Base-by-base conservation (phyloP, 35 echinoderm and acorn worm species). In the Heliocidaris erythrogramma region DNA sequence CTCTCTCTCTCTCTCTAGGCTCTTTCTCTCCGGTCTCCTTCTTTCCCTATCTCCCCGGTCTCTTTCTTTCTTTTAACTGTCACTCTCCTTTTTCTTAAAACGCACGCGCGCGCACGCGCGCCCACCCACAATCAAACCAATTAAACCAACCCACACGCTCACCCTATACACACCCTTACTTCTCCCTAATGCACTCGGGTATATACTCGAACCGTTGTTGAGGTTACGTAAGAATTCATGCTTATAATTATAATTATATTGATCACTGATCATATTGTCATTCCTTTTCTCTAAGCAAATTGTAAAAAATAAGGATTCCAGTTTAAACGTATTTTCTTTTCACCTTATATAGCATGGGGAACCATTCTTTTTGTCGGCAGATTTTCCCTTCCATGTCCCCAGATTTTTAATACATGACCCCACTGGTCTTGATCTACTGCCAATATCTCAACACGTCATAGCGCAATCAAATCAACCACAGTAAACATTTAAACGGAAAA, bases 101-200 rank as follows among this genome's bases (percentile, higher is more conserved):
- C 29, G 52, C 47, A 30, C 48, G 21, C 31, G n/a, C 91, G 7
- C 91, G 9, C 91, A 56, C 13, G 50, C 91, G 59, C 91, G 48
- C 48, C 31, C 49, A 92, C 91, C 31, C 91, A 17, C 91, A 92
- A 27, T 5, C 4, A 92, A 13, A 92, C n/a, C n/a, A n/a, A n/a
- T n/a, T n/a, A n/a, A n/a, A n/a, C n/a, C n/a, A n/a, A n/a, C 91
- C 50, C 48, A 56, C 49, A 92, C 91, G 4, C 91, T 17, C 91
- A 35, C 91, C 91, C 18, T 49, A 92, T 48, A 92, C 91, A 50
- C 91, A 92, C 91, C 30, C 47, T 52, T 59, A 42, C 13, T 42
- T 3, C 35, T 13, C 21, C 24, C 31, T 24, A 1, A 89, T 13
- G 30, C 32, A 89, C 49, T 47, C 4, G 49, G 1, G 11, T 86